phyloP scores from a whole-genome alignment of 2,888 invertebrate genomes.

The Drosophila recens region DNA sequence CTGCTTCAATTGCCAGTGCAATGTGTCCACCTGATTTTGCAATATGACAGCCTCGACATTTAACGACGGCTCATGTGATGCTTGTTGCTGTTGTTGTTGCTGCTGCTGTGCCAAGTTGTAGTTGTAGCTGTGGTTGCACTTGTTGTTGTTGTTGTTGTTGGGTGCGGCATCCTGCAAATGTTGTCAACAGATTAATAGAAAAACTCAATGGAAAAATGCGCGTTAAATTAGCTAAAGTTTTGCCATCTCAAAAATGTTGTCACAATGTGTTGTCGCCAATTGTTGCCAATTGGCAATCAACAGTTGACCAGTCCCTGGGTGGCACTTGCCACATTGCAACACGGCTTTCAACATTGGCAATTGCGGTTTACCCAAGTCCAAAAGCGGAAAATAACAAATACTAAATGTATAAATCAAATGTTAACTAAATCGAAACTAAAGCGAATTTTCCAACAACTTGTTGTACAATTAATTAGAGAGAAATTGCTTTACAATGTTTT shows the following conservation, averaged over 20 bases:
- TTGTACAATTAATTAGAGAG: conserved; percentile 79
- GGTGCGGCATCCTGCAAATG: conserved; percentile 77
- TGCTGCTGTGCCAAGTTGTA: conserved; percentile 32
- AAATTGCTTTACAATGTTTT: conserved; percentile 68
- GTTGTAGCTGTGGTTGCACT: conserved; percentile 43
- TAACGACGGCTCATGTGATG: conserved; percentile 62
- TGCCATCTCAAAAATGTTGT: conserved; percentile 73
- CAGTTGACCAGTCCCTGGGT: conserved; percentile 44
- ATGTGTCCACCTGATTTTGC: conserved; percentile 89
- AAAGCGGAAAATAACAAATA: conserved; percentile 57
- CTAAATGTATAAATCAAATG: conserved; percentile 13
- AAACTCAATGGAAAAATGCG: conserved; percentile 51
- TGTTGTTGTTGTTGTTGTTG: conserved; percentile 44
- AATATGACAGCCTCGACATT: conserved; percentile 88
- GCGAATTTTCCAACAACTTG: conserved; percentile 9
- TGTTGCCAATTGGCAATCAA: conserved; percentile 21
- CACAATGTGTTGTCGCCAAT: conserved; percentile 27
- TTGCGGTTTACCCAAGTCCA: conserved; percentile 40
- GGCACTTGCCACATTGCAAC: conserved; percentile 28
- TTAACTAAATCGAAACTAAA: conserved; percentile 27
- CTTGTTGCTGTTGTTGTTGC: conserved; percentile 41
- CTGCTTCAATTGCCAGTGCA: conserved; percentile 90
- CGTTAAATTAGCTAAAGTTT: conserved; percentile 65
- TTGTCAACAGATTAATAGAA: conserved; percentile 60
- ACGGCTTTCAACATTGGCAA: conserved; percentile 21